Base-by-base conservation (phyloP, 1,140 invertebrate genomes). In the Drosophila malerkotliana region DNA sequence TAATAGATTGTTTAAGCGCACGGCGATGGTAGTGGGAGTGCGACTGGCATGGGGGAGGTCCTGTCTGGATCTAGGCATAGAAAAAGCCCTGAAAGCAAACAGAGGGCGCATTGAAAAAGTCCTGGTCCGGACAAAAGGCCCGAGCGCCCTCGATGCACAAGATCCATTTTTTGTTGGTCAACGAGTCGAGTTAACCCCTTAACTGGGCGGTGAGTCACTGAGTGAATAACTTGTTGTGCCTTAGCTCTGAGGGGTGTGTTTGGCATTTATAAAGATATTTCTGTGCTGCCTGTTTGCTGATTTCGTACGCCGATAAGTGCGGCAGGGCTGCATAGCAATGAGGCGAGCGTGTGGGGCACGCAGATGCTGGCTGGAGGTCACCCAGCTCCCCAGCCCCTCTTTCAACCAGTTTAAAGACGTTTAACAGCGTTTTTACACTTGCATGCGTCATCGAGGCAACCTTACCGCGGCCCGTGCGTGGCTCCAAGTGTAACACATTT, bases 401-500 rank as follows among this genome's bases (percentile, higher is more conserved):
- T 21, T 21, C 34, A 37, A 37, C 41, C 41, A 15, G 4, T 71
- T 71, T 69, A 44, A 72, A 52, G 58, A 55, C 62, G 71, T 87
- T 82, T 85, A 83, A 83, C 51, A 62, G 66, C 62, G 67, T 84
- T 81, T 80, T 61, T 59, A 57, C 52, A 64, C 32, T 82, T 64
- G 72, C 74, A 74, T 88, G 82, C 82, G 82, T 87, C 84, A 89
- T 79, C 83, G 52, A 47, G 48, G 52, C 56, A 58, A 56, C 39
- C 48, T 79, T 60, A 69, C 15, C 57, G 69, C 74, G 51, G 52
- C 14, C 24, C 74, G 78, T 79, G 61, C 80, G 62, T 85, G 80
- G 59, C 67, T 69, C 56, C 77, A 85, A 79, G 80, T 83, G 81
- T 85, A 75, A 82, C 74, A 87, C 78, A 85, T 85, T 85, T 85